Base-by-base conservation (phyloP, 2,888 invertebrate species). In the Andrena camellia region DNA sequence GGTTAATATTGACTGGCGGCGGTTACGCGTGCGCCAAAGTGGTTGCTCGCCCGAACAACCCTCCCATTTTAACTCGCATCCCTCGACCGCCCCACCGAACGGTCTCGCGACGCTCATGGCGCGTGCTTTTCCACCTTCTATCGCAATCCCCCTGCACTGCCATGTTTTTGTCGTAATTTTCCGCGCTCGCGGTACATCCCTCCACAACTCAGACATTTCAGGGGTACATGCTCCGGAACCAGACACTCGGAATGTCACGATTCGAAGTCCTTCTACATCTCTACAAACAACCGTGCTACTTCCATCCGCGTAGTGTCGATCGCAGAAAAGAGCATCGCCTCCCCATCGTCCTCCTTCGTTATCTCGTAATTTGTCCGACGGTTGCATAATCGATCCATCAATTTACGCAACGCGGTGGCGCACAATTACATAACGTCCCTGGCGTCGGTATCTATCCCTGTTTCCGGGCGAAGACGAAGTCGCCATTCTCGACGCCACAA, bases 11-110 rank as follows among this genome's bases (percentile, higher is more conserved):
- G 93, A 93, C 93, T 92, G 90, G 92, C 90, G 88, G 90, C 88
- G 91, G 91, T 92, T 92, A 93, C 93, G 93, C 93, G 91, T 93
- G 93, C 93, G 93, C 93, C 90, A 91, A 91, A 89, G 88, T 87
- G 89, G 87, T 85, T 82, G 88, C 86, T 79, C 70, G 81, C 83
- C 87, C 81, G 88, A 86, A 88, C 88, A 88, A 85, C 88, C 86
- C 88, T 86, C 88, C 88, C 88, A 89, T 88, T 86, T 87, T 87
- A 87, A 87, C 88, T 87, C 80, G 84, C 85, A 76, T 76, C 78
- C 73, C 85, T 79, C 85, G 68, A 52, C 63, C 82, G 75, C 75
- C 83, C 77, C 73, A 66, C 78, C 86, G 69, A 31, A 54, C 72
- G 57, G 20, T 64, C 74, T 35, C n/a, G 77, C 82, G 72, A 83